Evolutionary conservation across 1,140 invertebrate species (phyloP), one percentile per base, ranked within the genome.

Genomic region (Pachyrhynchus sulphureomaculatus): DNA sequence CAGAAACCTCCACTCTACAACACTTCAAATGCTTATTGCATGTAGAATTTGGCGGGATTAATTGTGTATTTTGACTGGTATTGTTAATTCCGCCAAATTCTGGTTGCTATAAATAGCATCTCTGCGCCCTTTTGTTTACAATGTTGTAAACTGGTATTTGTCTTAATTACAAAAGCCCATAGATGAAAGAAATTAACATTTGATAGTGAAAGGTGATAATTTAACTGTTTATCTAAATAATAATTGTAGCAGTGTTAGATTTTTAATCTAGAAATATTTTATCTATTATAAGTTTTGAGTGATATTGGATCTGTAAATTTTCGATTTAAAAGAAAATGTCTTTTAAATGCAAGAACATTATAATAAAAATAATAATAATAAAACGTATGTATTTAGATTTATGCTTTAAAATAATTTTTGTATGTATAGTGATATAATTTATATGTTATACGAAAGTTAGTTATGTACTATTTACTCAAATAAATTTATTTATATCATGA

Each of bases 401-500:
- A 41, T 24, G 36, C 51, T 41, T 41, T 54, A 54, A 54, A 17
- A 29, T 41, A 6, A 21, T 39, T 39, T 36, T 54, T 54, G 51
- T 54, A 54, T 41, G 51, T 54, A 54, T 39, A 54, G 49, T 52
- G 49, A 21, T 41, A 41, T 39, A 15, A 17, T 18, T 39, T 54
- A 26, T 41, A 54, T 54, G 39, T 41, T 54, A 54, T 54, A 37
- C 12, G 26, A 18, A 52, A 52, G 24, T 20, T 23, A 54, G n/a
- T 39, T 39, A 54, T 54, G 36, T 56, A 56, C n/a, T 56, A 24
- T 56, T 56, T 56, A 56, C 39, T 56, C 23, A 45, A 56, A 56
- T 56, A 56, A 56, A 56, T 47, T 45, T 56, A 56, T 45, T 56
- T 56, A 59, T 59, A 52, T 44, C 18, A 36, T 53, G 54, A 10